Conservation (phyloP, 1,140 invertebrate genomes). For the Helicoverpa zea region DNA sequence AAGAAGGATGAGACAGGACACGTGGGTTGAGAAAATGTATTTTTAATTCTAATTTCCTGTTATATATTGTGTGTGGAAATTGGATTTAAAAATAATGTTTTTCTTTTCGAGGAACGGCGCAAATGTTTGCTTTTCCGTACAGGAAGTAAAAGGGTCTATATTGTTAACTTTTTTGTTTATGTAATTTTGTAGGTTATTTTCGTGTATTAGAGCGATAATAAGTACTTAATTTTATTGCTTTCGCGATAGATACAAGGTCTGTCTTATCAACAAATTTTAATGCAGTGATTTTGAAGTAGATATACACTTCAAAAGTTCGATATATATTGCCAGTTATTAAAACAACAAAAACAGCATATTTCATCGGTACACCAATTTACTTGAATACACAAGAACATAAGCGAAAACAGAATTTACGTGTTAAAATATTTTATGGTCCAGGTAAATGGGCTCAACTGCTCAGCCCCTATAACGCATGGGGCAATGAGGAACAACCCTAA, state of each 20-base stretch:
- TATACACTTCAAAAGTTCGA: too few relatives aligned
- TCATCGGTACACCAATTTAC: neutral
- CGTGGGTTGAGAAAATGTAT: neutral
- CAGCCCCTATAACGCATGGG: neutral
- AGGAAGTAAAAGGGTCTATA: too few relatives aligned
- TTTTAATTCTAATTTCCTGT: neutral
- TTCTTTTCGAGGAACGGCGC: neutral
- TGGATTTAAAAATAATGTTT: neutral
- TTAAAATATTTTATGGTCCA: slow-evolving; percentile 17
- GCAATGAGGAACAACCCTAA: neutral
- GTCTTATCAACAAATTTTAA: too few relatives aligned
- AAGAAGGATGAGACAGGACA: neutral
- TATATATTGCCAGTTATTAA: neutral
- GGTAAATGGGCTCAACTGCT: neutral
- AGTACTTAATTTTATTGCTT: too few relatives aligned
- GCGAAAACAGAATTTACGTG: slow-evolving; percentile 9
- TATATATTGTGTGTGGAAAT: neutral
- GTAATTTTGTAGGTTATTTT: too few relatives aligned
- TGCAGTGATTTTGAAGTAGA: too few relatives aligned
- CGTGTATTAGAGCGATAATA: too few relatives aligned
- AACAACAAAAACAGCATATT: neutral
- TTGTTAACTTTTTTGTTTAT: neutral
- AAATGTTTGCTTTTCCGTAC: neutral
- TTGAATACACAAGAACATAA: neutral
- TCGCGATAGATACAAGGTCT: too few relatives aligned